These are phyloP conservation scores for Tenthredo distinguenda DNA, from an alignment of 2,888 invertebrate species.

Conservation along the genomic window DNA sequence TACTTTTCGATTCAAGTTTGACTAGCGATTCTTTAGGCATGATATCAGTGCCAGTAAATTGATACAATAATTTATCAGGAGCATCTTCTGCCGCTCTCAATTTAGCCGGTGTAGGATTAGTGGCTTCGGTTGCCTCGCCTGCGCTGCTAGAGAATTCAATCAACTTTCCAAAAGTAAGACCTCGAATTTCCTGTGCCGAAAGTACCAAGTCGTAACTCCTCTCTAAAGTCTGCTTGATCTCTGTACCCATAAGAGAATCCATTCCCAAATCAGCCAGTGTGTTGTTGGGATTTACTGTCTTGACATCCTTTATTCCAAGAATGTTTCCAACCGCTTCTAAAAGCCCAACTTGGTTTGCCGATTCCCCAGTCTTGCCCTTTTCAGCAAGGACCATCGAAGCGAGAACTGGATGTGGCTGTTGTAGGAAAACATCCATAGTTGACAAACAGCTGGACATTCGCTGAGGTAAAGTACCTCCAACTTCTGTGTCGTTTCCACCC, in stretches of 20 bases:
- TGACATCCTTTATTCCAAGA: conserved; percentile 92
- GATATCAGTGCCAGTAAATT: conserved; percentile 82
- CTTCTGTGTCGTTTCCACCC: conserved; percentile 93
- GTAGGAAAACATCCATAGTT: conserved; percentile 94
- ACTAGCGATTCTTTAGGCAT: conserved; percentile 88
- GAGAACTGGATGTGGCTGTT: conserved; percentile 91
- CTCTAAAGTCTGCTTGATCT: conserved; percentile 97
- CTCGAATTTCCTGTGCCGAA: conserved; percentile 94
- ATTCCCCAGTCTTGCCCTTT: conserved; percentile 84
- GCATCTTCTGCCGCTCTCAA: conserved; percentile 70
- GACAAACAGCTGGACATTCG: conserved; percentile 95
- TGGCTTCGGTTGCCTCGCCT: conserved; percentile 55
- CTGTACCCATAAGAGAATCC: conserved; percentile 99
- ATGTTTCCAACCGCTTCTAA: conserved; percentile 93
- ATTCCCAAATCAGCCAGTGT: conserved; percentile 97
- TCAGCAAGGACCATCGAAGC: conserved; percentile 94
- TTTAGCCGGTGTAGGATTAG: conserved; percentile 56
- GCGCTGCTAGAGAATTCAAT: conserved; percentile 80
- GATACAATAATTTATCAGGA: conserved; percentile 70
- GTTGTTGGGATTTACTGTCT: conserved; percentile 87
- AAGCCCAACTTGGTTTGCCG: conserved; percentile 83
- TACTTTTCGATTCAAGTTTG: conserved; percentile 82
- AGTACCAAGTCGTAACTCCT: conserved; percentile 94
- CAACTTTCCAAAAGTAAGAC: conserved; percentile 88
- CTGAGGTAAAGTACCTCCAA: conserved; percentile 98